Percentiles rank a stretch among this genome's conserved stretches.
These are phyloP conservation scores for Tenebrosternarchus preto DNA, from an alignment of 2,113 vertebrate genomes.

Conservation along the genomic window DNA sequence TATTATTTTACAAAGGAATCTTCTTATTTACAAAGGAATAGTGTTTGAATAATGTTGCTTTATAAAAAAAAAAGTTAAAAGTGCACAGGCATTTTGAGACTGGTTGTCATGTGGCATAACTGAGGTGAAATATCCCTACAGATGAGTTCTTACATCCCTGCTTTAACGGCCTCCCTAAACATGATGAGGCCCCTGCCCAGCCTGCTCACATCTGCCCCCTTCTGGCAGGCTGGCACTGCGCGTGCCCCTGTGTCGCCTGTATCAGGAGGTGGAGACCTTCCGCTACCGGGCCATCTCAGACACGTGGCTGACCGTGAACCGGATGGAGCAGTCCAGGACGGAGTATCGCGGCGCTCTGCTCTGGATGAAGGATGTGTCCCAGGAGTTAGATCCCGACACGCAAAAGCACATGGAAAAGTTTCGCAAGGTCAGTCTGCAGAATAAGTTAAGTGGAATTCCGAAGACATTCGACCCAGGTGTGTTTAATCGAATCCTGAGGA, in stretches of 20 bases:
- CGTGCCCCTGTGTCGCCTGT: constrained; percentile 85
- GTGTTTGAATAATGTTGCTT: no score
- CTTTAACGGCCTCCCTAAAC: no score
- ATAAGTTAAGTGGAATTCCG: no score
- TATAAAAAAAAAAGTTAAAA: no score
- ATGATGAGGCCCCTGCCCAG: background rate
- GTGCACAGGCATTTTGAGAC: no score
- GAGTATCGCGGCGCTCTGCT: constrained; percentile 93
- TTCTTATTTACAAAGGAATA: no score
- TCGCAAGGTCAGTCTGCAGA: constrained; percentile 83
- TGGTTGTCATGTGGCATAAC: no score
- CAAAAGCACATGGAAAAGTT: constrained; percentile 99
- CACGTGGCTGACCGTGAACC: constrained; percentile 94
- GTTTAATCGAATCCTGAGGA: no score
- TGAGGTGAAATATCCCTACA: background rate
- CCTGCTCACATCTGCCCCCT: background rate
- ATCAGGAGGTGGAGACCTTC: constrained; percentile 98
- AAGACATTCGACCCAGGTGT: no score
- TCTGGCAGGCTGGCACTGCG: constrained; percentile 82
- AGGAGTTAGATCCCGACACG: constrained; percentile 95
- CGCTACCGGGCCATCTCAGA: constrained; percentile 94
- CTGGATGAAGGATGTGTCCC: constrained; percentile 99
- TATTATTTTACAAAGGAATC: no score
- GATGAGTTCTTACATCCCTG: background rate
- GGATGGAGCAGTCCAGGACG: constrained; percentile 94